phyloP scores from a whole-genome alignment of 2,888 invertebrate species.

The Agapetus fuscipes region DNA sequence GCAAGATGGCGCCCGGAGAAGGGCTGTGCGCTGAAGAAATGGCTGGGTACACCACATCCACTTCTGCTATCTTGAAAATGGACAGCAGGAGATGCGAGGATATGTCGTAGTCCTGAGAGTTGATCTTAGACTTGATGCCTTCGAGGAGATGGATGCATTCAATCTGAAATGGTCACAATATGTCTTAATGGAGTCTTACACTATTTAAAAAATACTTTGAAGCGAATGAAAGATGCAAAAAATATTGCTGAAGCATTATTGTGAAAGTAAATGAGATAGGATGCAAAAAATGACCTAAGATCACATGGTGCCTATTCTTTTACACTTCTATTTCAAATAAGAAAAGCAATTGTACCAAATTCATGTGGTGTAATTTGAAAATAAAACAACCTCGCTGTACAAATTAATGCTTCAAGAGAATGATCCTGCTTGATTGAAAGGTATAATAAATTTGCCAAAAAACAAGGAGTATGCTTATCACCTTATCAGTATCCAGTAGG shows the following conservation, averaged over 20 bases:
- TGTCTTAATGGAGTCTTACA: not conserved
- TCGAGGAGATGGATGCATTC: conserved; percentile 76
- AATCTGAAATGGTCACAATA: conserved; percentile 71
- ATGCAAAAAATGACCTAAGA: no score
- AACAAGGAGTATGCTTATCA: no score
- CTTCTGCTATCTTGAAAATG: conserved; percentile 88
- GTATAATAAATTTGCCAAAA: no score
- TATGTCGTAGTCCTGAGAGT: conserved; percentile 74
- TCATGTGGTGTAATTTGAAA: no score
- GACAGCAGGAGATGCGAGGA: conserved; percentile 79
- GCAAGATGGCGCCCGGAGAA: conserved; percentile 5
- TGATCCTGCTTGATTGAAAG: no score
- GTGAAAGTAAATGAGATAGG: no score
- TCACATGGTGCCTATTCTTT: no score
- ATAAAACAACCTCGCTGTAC: no score
- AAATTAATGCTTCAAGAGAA: no score
- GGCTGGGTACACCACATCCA: conserved; percentile 74
- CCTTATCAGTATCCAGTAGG: conserved; percentile 63
- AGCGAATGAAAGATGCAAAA: not conserved
- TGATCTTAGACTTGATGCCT: conserved; percentile 74
- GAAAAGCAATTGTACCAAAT: no score
- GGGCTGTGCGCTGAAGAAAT: conserved; percentile 42
- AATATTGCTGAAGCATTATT: no score
- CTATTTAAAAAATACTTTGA: not conserved
- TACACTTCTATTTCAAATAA: no score